Evolutionary conservation across 2,113 vertebrate genomes (phyloP).

Genomic region (Nesogale talazaci): DNA sequence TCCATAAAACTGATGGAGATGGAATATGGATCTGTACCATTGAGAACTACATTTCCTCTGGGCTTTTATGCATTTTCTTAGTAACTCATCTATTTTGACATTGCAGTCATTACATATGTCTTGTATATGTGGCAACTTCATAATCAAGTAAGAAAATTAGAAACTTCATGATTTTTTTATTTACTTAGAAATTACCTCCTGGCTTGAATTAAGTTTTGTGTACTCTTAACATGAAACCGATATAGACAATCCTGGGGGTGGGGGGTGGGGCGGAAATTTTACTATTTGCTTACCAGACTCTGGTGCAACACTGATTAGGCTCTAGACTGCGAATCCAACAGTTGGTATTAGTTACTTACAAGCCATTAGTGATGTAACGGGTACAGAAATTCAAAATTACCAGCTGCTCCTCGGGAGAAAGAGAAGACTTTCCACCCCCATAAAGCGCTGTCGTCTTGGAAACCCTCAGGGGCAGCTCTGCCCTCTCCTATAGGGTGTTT

Average conservation of each 20-base stretch:
- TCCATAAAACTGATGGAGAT: slow-evolving; percentile 54
- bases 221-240: not conserved
- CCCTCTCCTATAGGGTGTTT: too few relatives aligned
- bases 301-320: not conserved
- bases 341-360: too few relatives aligned
- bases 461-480: too few relatives aligned
- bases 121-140: not conserved
- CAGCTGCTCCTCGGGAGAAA: not conserved
- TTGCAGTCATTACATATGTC: not conserved
- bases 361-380: too few relatives aligned
- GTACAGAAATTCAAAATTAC: not conserved
- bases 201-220: not conserved
- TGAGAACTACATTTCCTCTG: slow-evolving; percentile 38
- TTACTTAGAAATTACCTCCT: not conserved
- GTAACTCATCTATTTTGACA: not conserved
- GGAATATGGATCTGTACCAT: not conserved
- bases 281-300: not conserved
- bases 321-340: not conserved
- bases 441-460: too few relatives aligned
- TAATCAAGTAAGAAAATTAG: not conserved
- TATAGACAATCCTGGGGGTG: not conserved
- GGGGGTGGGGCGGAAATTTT: too few relatives aligned
- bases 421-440: too few relatives aligned
- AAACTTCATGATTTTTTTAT: not conserved
- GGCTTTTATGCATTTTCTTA: slow-evolving; percentile 35